These are phyloP conservation scores for Ormyrus labotus DNA, from an alignment of 2,888 invertebrate genomes.

Conservation along the genomic window DNA sequence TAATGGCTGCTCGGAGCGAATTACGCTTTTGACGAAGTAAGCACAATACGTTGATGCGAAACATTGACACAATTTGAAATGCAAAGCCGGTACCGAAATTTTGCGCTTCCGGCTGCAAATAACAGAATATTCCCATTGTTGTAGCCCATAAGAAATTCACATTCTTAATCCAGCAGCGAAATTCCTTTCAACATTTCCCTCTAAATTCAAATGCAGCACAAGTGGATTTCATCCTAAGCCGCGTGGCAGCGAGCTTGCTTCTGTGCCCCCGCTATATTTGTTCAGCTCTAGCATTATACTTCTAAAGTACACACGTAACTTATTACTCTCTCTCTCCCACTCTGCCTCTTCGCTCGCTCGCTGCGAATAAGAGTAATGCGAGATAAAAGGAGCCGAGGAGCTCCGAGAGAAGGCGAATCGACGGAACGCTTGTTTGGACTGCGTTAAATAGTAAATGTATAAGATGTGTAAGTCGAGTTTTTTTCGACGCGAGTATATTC, in stretches of 20 bases:
- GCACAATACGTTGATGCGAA: not conserved
- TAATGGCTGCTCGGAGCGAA: too few species aligned
- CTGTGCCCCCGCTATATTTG: constrained; percentile 21
- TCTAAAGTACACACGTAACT: constrained; percentile 40
- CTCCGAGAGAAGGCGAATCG: not conserved
- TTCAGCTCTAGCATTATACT: constrained; percentile 35
- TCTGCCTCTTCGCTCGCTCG: not conserved
- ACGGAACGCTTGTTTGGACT: too few species aligned
- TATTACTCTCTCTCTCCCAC: constrained; percentile 34
- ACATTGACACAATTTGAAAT: constrained; percentile 8
- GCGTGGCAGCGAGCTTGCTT: not conserved
- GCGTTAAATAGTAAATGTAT: not conserved
- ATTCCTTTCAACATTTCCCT: constrained; percentile 23
- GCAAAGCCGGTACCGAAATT: not conserved
- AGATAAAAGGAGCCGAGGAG: not conserved
- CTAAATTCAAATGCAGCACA: constrained; percentile 45
- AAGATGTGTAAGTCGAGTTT: not conserved
- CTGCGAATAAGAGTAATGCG: constrained; percentile 1
- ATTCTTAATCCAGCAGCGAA: constrained; percentile 42
- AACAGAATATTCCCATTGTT: constrained; percentile 7
- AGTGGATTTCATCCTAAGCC: constrained; percentile 46
- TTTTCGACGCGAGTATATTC: too few species aligned
- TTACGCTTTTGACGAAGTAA: not conserved
- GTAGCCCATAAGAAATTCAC: constrained; percentile 39
- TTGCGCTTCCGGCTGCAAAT: not conserved